Evolutionary conservation across 2,797 vertebrate species (phyloP), one percentile per base, ranked within the genome.

Genomic region (Diplodus puntazzo): DNA sequence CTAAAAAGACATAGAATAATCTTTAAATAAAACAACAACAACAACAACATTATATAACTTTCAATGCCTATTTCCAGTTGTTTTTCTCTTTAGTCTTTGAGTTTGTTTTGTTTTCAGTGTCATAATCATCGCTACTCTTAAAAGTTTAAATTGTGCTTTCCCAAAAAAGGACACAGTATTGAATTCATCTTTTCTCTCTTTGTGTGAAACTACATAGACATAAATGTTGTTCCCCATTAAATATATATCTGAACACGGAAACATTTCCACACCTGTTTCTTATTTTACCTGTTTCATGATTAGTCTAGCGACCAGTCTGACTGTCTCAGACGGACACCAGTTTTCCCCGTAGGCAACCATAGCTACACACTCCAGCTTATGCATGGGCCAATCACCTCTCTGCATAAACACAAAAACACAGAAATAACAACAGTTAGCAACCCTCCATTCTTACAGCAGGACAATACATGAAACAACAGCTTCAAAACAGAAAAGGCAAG

Each of bases 301-400:
- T 81, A 99, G 96, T 93, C 98, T 96, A 10, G 98, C 98, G 0
- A 98, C 97, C 45, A 99, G 95, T 81, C 98, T 94, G 67, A 99
- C 98, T 0, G 97, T 99, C 95, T 99, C 98, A 0, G 98, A 98
- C 14, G 98, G 98, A 88, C 95, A 97, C 98, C 98, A 99, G 91
- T 96, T 97, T 80, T 99, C 96, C 66, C 98, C 97, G 13, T 97
- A 97, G 63, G 96, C 54, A 23, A 96, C 97, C 97, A 99, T 98
- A 48, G 98, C 95, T 5, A 97, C 95, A 86, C 98, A 99, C 81
- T 99, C 98, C 65, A 98, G 88, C 86, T 98, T 99, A 91, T 99
- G 98, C 96, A 99, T 95, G 23, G 97, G 93, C 98, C 98, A 99
- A 73, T 99, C 98, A 73, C 95, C 96, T 95, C 96, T 97, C 98